Evolutionary conservation across 2,888 invertebrate genomes (phyloP).

Genomic region (Saturnia pavonia): DNA sequence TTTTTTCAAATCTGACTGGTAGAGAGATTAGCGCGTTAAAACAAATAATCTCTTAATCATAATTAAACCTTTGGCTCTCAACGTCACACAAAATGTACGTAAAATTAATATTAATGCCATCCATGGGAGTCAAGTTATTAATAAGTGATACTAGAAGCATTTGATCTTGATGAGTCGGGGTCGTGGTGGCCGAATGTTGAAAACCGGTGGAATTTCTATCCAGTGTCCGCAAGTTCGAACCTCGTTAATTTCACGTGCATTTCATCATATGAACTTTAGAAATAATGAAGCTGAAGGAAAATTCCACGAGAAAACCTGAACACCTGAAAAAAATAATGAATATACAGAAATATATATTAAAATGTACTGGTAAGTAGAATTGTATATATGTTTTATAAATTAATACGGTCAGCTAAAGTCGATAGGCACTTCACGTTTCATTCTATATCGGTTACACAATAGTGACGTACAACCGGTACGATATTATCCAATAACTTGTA

Average conservation of each 20-base stretch:
- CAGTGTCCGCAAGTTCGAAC: too few species aligned
- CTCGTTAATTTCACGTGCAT: background rate
- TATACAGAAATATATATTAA: background rate
- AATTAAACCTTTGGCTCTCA: too few species aligned
- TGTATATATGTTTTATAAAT: constrained; percentile 8
- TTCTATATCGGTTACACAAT: constrained; percentile 4
- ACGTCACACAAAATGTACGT: too few species aligned
- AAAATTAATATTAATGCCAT: too few species aligned
- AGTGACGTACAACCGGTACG: background rate
- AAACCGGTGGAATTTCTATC: background rate
- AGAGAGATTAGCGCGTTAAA: too few species aligned
- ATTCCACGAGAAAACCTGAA: background rate
- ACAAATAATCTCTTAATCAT: too few species aligned
- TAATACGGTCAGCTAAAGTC: background rate
- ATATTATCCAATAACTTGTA: background rate
- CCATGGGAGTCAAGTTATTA: too few species aligned
- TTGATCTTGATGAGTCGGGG: too few species aligned
- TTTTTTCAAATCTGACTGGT: too few species aligned
- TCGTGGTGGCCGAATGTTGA: background rate
- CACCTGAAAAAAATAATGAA: background rate
- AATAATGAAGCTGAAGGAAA: background rate
- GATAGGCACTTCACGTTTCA: constrained; percentile 1
- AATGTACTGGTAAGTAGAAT: background rate
- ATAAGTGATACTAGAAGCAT: too few species aligned
- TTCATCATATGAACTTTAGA: too few species aligned